phyloP scores from a whole-genome alignment of 2,113 vertebrate species.

The Psilopsiagon aymara region DNA sequence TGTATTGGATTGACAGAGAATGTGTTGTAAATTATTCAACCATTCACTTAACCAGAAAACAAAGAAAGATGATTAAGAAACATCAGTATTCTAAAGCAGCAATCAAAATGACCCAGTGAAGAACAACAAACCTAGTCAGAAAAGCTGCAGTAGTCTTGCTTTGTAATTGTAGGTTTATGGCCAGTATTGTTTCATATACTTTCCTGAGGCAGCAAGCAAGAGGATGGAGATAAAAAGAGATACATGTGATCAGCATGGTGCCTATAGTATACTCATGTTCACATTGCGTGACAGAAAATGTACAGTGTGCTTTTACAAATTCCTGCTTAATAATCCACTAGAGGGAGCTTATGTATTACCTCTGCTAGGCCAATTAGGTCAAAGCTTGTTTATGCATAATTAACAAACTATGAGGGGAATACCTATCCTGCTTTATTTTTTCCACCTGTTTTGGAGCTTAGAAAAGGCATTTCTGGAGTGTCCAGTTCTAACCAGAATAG shows the following conservation, averaged over 20 bases:
- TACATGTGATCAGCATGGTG: not conserved
- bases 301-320: not conserved
- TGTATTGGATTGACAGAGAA: not conserved
- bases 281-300: not conserved
- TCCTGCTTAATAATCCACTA: slow-evolving; percentile 41
- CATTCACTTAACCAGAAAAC: slow-evolving; percentile 54
- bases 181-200: not conserved
- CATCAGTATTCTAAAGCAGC: slow-evolving; percentile 51
- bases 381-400: not conserved
- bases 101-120: slow-evolving; percentile 24
- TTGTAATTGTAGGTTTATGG: not conserved
- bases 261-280: not conserved
- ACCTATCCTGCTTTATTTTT: not conserved
- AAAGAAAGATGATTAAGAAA: slow-evolving; percentile 59
- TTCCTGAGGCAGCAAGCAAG: not conserved
- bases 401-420: not conserved
- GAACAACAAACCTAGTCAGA: not conserved
- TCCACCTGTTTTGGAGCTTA: not conserved
- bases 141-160: not conserved
- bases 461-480: not conserved
- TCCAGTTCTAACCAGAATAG: not conserved
- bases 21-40: not conserved
- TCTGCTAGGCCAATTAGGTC: slow-evolving; percentile 26
- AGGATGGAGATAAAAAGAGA: not conserved
- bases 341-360: slow-evolving; percentile 64